Evolutionary conservation across 2,113 vertebrate species (phyloP).

Genomic region (Clarias batrachus): DNA sequence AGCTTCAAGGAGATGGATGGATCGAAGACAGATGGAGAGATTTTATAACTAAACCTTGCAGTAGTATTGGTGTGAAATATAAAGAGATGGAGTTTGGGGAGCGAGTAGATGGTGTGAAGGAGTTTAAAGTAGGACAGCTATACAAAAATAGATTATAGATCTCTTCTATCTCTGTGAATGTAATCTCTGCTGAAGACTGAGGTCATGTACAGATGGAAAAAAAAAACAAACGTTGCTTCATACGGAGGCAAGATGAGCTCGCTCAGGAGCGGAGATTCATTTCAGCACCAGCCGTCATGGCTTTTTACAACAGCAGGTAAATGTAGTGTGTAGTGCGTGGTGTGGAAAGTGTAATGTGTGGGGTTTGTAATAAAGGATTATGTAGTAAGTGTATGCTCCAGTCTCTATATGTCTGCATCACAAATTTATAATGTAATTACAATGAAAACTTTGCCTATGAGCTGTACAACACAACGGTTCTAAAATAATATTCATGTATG

Average conservation of each 20-base stretch:
- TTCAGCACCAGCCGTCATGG: conserved; percentile 8
- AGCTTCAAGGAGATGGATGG: background rate
- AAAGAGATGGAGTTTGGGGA: conserved; percentile 12
- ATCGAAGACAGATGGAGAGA: conserved; percentile 2
- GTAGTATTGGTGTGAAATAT: conserved; percentile 15
- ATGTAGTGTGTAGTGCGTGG: background rate
- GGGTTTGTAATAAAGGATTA: background rate
- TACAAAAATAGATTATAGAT: conserved; percentile 33
- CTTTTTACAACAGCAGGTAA: conserved; percentile 21
- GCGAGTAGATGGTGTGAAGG: conserved; percentile 14
- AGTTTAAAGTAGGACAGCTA: conserved; percentile 26
- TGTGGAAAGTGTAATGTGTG: background rate
- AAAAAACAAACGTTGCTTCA: background rate
- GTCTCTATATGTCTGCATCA: background rate
- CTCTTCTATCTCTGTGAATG: conserved; percentile 24
- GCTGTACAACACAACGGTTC: background rate
- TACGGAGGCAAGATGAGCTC: background rate
- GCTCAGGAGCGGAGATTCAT: background rate
- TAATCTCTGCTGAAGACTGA: conserved; percentile 29
- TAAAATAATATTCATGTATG: background rate
- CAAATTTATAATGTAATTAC: background rate
- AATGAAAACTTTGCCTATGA: background rate
- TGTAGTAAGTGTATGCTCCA: background rate
- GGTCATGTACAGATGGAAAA: conserved; percentile 17
- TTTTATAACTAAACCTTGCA: background rate